Evolutionary conservation across 2,113 vertebrate genomes (phyloP), one percentile per base, ranked within the genome.

Genomic region (Narcine bancroftii): DNA sequence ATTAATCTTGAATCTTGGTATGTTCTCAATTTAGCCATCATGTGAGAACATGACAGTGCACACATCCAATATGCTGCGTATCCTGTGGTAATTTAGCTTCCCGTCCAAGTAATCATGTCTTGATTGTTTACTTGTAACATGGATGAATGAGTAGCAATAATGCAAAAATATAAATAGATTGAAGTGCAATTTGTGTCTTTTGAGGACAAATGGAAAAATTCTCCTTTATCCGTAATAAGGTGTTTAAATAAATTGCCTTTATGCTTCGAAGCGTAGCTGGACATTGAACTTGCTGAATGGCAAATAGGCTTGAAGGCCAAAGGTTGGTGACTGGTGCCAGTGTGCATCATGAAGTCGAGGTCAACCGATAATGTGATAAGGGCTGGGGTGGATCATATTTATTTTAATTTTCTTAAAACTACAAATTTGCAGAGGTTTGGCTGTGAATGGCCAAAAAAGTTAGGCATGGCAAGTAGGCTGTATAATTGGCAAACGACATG

Each of bases 321-420:
- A n/a, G 3, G 60, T 87, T 87, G 21, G n/a, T 60, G 36, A 21
- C 21, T 2, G 63, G 83, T 17, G 53, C 9, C n/a, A 60, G 53
- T n/a, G 53, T 1, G 6, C 17, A 63, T 87, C 83, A 87, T 63
- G n/a, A 60, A 63, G 3, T 53, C 60, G 17, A 87, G 19, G 83
- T 63, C 83, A 87, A 87, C 56, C 53, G 63, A 87, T 87, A 85
- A 81, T 7, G 47, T 83, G 29, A 53, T 85, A 63, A 33, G 53
- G 33, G n/a, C 19, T 53, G 36, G 83, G 56, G 21, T n/a, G 45
- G 45, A 63, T 87, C 42, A 79, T 79, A 87, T 87, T 87, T 87
- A 3, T 87, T 53, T 33, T 15, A 36, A 63, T 60, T 39, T 87
- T 87, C 83, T 60, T 87, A 66, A 89, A 89, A 36, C 42, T 39